A percentile compares a stretch with the other conserved stretches of the same genome.
Evolutionary conservation across 2,888 invertebrate species (phyloP).

Genomic region (Hoplodrina blanda): DNA sequence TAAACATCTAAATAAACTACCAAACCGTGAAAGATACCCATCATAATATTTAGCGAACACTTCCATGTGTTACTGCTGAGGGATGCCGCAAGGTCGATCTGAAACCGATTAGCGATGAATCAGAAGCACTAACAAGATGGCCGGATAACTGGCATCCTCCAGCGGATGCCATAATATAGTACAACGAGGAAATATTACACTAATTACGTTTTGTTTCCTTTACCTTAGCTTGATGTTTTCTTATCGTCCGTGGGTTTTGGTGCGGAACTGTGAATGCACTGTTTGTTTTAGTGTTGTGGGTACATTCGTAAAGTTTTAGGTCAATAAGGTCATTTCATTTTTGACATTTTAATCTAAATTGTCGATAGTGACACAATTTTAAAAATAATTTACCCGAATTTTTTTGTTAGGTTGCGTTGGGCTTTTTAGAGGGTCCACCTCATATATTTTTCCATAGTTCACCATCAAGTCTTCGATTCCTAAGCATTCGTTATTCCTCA

Average conservation of each 20-base stretch:
- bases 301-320: constrained; percentile 24
- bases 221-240: constrained; percentile 41
- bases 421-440: no score
- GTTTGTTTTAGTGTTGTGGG: constrained; percentile 5
- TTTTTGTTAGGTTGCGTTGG: no score
- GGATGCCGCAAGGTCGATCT: constrained; percentile 43
- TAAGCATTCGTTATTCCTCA: constrained; percentile 60
- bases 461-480: neutral
- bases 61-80: constrained; percentile 31
- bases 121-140: constrained; percentile 37
- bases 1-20: constrained; percentile 27
- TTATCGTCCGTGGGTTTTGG: constrained; percentile 56
- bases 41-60: constrained; percentile 51
- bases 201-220: constrained; percentile 58
- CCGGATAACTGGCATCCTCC: constrained; percentile 37
- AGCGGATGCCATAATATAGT: constrained; percentile 54
- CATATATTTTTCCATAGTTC: no score
- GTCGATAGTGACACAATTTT: neutral
- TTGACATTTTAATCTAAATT: neutral
- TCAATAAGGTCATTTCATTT: neutral
- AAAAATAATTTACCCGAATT: no score
- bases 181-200: constrained; percentile 53
- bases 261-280: constrained; percentile 55
- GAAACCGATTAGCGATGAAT: constrained; percentile 47
- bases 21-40: constrained; percentile 39